A percentile compares a stretch with the other conserved stretches of the same genome.
Evolutionary conservation across 2,797 vertebrate genomes (phyloP).

Genomic region (Mallotus villosus): DNA sequence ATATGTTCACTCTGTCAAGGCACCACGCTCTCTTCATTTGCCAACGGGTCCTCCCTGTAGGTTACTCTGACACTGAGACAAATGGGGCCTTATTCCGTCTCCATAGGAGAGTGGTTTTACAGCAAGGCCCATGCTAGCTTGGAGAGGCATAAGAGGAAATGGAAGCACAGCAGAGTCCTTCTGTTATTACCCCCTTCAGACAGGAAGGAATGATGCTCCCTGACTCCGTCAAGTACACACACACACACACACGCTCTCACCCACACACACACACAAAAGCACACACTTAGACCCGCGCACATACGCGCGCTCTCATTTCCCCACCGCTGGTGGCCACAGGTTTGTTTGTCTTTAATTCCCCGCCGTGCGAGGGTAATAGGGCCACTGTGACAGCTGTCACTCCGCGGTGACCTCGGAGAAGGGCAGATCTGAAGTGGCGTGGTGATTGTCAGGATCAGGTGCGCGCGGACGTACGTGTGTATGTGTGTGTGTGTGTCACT

Average conservation of each 20-base stretch:
- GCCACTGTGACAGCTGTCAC: conserved; percentile 80
- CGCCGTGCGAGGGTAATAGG: conserved; percentile 69
- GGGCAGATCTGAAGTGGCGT: conserved; percentile 73
- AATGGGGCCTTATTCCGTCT: conserved; percentile 31
- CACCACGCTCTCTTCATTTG: conserved; percentile 2
- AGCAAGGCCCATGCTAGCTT: conserved; percentile 27
- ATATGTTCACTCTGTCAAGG: conserved; percentile 1
- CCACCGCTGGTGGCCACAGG: conserved; percentile 55
- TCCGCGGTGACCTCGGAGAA: conserved; percentile 71
- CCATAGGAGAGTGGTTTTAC: conserved; percentile 37
- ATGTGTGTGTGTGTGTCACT: conserved; percentile 35
- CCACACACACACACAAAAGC: conserved; percentile 18
- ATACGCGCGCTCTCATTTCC: conserved; percentile 9
- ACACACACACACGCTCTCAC: conserved; percentile 18
- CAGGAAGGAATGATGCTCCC: conserved; percentile 49
- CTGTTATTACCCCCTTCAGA: conserved; percentile 62
- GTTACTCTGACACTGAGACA: conserved; percentile 25
- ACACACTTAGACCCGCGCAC: conserved; percentile 6
- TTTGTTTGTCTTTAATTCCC: conserved; percentile 83
- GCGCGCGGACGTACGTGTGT: conserved; percentile 43
- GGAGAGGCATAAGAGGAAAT: conserved; percentile 58
- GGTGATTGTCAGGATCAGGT: conserved; percentile 66
- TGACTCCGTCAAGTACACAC: conserved; percentile 24
- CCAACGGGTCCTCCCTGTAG: conserved; percentile 11
- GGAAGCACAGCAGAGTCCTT: conserved; percentile 48